A percentile compares a stretch with the other conserved stretches of the same genome.
These are phyloP conservation scores for Xestobium rufovillosum DNA, from an alignment of 2,888 invertebrate genomes.

Conservation along the genomic window DNA sequence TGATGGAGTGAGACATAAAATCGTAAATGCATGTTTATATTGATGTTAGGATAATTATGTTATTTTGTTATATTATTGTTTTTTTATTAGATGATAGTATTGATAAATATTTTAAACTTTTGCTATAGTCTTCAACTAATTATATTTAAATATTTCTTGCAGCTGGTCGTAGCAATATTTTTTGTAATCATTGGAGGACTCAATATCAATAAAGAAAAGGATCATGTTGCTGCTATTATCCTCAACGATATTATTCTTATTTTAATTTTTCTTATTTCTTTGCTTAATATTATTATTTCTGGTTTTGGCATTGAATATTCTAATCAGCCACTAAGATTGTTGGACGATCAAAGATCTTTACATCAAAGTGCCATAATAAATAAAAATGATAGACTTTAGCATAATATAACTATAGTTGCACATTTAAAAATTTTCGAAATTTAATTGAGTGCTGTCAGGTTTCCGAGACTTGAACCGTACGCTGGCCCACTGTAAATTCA, in stretches of 20 bases:
- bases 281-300: constrained; percentile 74
- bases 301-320: constrained; percentile 79
- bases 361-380: background rate
- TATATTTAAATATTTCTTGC: too few relatives aligned
- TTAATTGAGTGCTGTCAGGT: background rate
- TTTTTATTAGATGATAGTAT: too few relatives aligned
- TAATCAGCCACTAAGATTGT: constrained; percentile 54
- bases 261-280: constrained; percentile 73
- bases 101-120: too few relatives aligned
- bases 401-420: background rate
- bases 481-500: too few relatives aligned
- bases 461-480: too few relatives aligned
- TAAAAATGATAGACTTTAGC: background rate
- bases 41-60: too few relatives aligned
- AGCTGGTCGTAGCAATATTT: constrained; percentile 75
- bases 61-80: too few relatives aligned
- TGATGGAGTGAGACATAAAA: too few relatives aligned
- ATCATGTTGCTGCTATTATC: constrained; percentile 67
- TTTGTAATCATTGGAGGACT: constrained; percentile 77
- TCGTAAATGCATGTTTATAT: too few relatives aligned
- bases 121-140: too few relatives aligned
- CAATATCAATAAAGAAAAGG: constrained; percentile 68
- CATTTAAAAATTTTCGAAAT: background rate
- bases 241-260: constrained; percentile 76
- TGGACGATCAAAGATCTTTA: background rate